phyloP scores from a whole-genome alignment of 2,113 vertebrate genomes.

The Tursiops truncatus region DNA sequence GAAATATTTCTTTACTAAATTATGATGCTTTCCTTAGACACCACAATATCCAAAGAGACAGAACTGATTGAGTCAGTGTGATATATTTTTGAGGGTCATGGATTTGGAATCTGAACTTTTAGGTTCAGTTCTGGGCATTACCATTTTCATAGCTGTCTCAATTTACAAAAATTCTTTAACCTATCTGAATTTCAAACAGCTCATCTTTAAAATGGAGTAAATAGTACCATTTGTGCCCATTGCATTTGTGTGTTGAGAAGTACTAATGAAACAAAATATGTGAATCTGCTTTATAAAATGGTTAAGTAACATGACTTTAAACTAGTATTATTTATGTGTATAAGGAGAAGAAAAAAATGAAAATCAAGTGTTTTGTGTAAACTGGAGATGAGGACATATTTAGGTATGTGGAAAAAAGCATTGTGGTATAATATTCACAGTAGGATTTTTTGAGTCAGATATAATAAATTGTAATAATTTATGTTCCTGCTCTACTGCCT shows the following conservation, averaged over 20 bases:
- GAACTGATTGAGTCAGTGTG: background rate
- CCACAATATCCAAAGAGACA: background rate
- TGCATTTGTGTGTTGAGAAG: background rate
- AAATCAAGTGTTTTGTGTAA: background rate
- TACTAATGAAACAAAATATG: background rate
- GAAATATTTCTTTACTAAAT: background rate
- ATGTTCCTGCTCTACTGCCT: background rate
- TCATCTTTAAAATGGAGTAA: background rate
- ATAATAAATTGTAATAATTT: background rate
- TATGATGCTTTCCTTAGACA: background rate
- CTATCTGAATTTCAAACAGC: background rate
- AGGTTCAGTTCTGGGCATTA: background rate
- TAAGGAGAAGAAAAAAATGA: background rate
- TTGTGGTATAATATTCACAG: background rate
- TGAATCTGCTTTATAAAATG: background rate
- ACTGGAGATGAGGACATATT: background rate
- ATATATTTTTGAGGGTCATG: background rate
- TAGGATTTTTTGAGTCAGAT: background rate
- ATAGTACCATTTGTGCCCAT: background rate
- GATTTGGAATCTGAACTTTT: background rate
- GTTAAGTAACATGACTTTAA: background rate
- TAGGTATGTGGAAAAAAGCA: background rate
- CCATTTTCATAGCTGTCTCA: background rate
- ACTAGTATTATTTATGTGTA: background rate
- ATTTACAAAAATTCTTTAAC: background rate